Conservation (phyloP, 2,797 vertebrate genomes). For the Pithecia hirsuta region DNA sequence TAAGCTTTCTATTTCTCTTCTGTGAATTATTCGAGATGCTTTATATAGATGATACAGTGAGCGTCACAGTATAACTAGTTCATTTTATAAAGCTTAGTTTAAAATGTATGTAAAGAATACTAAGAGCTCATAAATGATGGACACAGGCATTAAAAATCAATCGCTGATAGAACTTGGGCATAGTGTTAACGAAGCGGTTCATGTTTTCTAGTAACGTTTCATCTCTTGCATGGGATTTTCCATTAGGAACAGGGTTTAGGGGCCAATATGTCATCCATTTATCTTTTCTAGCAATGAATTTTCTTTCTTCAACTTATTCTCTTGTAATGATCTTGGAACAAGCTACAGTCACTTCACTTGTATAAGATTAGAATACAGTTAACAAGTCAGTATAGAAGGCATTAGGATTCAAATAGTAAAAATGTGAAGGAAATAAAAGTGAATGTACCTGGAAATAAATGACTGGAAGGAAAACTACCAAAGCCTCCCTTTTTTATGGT, state of each 20-base stretch:
- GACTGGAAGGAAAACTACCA: conserved; percentile 43
- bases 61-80: background rate
- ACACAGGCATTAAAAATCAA: conserved; percentile 63
- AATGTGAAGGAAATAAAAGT: conserved; percentile 13
- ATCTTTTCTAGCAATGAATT: conserved; percentile 6
- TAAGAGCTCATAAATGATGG: conserved; percentile 33
- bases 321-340: background rate
- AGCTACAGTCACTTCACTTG: background rate
- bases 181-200: conserved; percentile 59
- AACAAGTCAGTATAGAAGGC: background rate
- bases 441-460: conserved; percentile 44
- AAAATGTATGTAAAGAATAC: conserved; percentile 47
- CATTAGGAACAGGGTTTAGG: conserved; percentile 19
- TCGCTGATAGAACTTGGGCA: conserved; percentile 41
- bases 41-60: conserved; percentile 33
- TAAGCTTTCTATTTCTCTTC: conserved; percentile 23
- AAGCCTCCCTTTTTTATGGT: conserved; percentile 24
- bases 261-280: background rate
- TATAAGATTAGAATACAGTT: background rate
- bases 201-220: conserved; percentile 56
- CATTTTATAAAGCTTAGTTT: conserved; percentile 47
- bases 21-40: conserved; percentile 30
- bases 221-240: conserved; percentile 40
- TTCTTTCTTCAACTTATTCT: conserved; percentile 40
- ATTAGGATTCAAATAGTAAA: background rate